phyloP scores from a whole-genome alignment of 2,888 invertebrate genomes.

The Diaphora mendica region DNA sequence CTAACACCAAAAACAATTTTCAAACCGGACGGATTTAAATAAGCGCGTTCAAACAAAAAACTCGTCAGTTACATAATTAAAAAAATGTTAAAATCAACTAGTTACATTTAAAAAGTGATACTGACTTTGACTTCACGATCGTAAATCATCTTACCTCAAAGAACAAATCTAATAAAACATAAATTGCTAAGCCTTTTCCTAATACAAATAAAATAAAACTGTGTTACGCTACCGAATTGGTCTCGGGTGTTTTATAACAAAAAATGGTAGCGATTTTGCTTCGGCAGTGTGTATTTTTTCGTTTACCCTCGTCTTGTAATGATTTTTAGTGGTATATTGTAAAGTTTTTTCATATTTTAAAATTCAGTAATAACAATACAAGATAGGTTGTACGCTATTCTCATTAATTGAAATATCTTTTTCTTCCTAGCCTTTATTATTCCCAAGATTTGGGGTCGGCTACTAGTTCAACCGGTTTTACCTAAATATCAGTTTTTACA shows the following conservation, averaged over 20 bases:
- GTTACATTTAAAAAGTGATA: neutral
- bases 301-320: conserved; percentile 32
- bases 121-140: conserved; percentile 50
- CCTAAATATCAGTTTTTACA: too few species aligned
- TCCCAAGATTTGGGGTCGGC: too few species aligned
- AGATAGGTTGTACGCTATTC: too few species aligned
- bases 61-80: neutral
- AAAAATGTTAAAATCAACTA: neutral
- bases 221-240: conserved; percentile 75
- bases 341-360: conserved; percentile 27
- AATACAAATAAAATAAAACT: conserved; percentile 73
- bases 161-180: conserved; percentile 68
- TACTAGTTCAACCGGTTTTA: too few species aligned
- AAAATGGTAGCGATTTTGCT: conserved; percentile 64
- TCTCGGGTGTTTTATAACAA: conserved; percentile 67
- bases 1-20: too few species aligned
- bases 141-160: conserved; percentile 71
- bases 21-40: too few species aligned
- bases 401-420: too few species aligned
- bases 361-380: conserved; percentile 30
- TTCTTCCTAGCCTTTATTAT: too few species aligned
- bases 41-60: too few species aligned
- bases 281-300: conserved; percentile 54
- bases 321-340: conserved; percentile 34
- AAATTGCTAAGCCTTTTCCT: conserved; percentile 67